Percentiles rank a stretch among this genome's conserved stretches.
Evolutionary conservation across 2,113 vertebrate species (phyloP).

Genomic region (Toxotes jaculatrix): DNA sequence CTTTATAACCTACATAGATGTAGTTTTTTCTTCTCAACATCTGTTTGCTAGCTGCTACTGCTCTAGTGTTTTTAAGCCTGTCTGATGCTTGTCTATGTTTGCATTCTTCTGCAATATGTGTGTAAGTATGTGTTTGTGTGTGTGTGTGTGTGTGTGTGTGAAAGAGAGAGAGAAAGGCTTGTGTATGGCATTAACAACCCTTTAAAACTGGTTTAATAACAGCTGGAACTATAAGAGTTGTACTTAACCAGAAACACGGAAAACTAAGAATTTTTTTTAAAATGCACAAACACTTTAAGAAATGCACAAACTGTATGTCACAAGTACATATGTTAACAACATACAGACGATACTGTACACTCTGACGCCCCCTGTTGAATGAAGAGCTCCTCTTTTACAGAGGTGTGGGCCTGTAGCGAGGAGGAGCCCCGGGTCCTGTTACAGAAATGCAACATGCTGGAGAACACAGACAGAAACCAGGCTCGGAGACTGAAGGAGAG

Average conservation of each 20-base stretch:
- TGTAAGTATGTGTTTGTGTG: background rate
- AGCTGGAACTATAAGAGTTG: background rate
- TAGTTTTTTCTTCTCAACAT: background rate
- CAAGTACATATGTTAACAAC: background rate
- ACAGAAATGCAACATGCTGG: background rate
- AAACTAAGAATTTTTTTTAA: background rate
- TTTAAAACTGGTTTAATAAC: background rate
- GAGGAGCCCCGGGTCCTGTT: conserved; percentile 13
- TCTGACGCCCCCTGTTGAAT: conserved; percentile 60
- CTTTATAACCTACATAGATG: background rate
- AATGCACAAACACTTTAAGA: background rate
- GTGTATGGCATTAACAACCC: background rate
- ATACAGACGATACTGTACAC: background rate
- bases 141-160: background rate
- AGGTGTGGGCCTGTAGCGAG: conserved; percentile 35
- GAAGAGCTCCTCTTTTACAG: background rate
- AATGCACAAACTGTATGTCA: background rate
- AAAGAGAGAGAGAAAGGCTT: background rate
- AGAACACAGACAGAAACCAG: conserved; percentile 21
- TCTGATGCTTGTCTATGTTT: conserved; percentile 45
- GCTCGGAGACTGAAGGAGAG: background rate
- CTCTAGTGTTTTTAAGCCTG: conserved; percentile 1
- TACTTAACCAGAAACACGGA: background rate
- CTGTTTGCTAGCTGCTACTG: background rate
- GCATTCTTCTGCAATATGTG: conserved; percentile 36